Evolutionary conservation across 2,888 invertebrate genomes (phyloP), one percentile per base, ranked within the genome.

Genomic region (Nomada ferruginata): DNA sequence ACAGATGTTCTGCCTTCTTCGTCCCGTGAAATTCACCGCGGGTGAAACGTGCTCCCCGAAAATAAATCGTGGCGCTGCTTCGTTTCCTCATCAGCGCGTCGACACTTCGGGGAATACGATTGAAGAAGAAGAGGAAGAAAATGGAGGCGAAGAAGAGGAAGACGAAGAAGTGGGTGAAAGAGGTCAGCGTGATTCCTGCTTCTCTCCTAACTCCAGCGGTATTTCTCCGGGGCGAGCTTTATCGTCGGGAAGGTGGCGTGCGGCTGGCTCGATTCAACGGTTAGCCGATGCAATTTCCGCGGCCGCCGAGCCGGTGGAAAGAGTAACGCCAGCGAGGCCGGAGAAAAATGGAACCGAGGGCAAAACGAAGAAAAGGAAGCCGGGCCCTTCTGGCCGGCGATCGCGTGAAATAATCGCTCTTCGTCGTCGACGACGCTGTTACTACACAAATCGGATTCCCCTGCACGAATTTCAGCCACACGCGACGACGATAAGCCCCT

Each of bases 261-360:
- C 70, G 65, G 68, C 50, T 23, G 69, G 70, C 80, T 70, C 70
- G 75, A 79, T 74, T 79, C 79, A 79, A 79, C 79, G 75, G 82
- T 80, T 79, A 73, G 70, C 75, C 77, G 66, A 77, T 86, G 83
- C 75, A 86, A 85, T 85, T 85, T 85, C 70, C 86, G 80, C 57
- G 74, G 66, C 64, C 64, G 74, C 80, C 80, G 66, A 55, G 74
- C 80, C 80, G 66, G 61, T 64, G 80, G 76, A 53, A 80, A 82
- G 76, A 80, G 81, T 82, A 80, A 82, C 79, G 65, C 69, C 65
- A 23, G 44, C 26, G 26, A 52, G 59, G 26, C 26, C 44, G 26
- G 53, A 74, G 80, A 81, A 77, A 81, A 81, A 81, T 72, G 73
- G 79, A 61, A 72, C 57, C 29, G 13, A 1, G 15, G 2, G n/a